These are phyloP conservation scores for Trichoplusia ni DNA, from an alignment of 1,140 invertebrate genomes.

Conservation along the genomic window DNA sequence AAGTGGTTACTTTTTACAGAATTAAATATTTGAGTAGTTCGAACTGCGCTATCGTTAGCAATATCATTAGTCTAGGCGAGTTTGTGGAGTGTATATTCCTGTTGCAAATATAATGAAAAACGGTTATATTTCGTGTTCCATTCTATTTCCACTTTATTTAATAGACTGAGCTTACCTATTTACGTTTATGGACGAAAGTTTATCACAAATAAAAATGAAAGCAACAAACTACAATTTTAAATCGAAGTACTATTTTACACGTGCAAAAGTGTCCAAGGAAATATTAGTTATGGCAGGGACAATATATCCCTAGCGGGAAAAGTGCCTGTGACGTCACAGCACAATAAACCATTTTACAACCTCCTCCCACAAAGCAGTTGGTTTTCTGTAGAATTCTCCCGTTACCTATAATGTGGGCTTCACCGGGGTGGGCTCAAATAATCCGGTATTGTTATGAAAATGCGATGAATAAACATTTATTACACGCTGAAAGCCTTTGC, in stretches of 20 bases:
- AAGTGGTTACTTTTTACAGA: no score
- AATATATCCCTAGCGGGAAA: constrained; percentile 18
- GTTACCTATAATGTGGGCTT: neutral
- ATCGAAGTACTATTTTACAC: neutral
- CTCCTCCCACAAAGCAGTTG: neutral
- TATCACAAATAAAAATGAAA: neutral
- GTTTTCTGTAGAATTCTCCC: constrained; percentile 4
- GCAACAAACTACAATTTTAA: no score
- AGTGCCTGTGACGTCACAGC: neutral
- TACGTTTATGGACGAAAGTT: neutral
- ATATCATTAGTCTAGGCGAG: no score
- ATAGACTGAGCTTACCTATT: neutral
- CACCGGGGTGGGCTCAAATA: neutral
- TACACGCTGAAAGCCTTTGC: neutral
- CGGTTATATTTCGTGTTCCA: no score
- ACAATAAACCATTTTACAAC: constrained; percentile 11
- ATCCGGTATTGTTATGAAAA: constrained; percentile 1
- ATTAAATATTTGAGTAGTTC: no score
- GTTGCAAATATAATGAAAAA: no score
- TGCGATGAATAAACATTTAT: constrained; percentile 7
- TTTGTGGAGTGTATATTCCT: no score
- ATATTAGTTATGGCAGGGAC: constrained; percentile 10
- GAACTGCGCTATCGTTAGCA: no score
- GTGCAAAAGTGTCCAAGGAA: neutral
- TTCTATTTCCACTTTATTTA: no score